Evolutionary conservation across 1,140 invertebrate species (phyloP).

Genomic region (Penaeus japonicus): DNA sequence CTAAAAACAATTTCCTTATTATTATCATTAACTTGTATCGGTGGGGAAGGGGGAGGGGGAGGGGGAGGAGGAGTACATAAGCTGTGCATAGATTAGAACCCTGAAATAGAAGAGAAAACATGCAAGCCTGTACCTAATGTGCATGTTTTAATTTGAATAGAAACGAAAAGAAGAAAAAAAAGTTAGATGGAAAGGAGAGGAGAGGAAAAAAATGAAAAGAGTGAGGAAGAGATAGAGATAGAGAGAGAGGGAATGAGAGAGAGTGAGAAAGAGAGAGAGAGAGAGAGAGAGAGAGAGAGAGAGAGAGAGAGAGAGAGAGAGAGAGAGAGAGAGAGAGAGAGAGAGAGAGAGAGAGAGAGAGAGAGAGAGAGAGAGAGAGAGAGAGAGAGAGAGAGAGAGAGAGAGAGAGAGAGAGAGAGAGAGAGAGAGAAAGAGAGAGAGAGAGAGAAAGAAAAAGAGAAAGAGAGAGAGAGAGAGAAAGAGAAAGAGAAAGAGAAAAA

Average conservation of each 20-base stretch:
- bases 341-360: background rate
- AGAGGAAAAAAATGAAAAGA: background rate
- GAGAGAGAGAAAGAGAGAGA: background rate
- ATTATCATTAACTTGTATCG: no score
- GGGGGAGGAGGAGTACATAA: background rate
- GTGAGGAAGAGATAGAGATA: no score
- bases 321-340: background rate
- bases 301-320: background rate
- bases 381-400: no score
- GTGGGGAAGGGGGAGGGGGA: no score
- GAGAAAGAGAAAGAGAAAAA: background rate
- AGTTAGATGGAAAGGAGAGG: background rate
- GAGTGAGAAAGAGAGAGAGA: background rate
- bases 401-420: no score
- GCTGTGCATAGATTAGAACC: background rate
- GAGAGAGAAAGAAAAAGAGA: background rate
- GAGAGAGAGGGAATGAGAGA: background rate
- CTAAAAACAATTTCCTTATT: no score
- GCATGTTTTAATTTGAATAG: no score
- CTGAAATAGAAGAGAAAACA: background rate
- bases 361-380: no score
- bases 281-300: background rate
- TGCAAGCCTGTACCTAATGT: background rate
- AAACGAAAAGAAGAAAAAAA: background rate
- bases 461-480: background rate